Conservation (phyloP, 2,797 vertebrate genomes). For the Sebastes alutus region DNA sequence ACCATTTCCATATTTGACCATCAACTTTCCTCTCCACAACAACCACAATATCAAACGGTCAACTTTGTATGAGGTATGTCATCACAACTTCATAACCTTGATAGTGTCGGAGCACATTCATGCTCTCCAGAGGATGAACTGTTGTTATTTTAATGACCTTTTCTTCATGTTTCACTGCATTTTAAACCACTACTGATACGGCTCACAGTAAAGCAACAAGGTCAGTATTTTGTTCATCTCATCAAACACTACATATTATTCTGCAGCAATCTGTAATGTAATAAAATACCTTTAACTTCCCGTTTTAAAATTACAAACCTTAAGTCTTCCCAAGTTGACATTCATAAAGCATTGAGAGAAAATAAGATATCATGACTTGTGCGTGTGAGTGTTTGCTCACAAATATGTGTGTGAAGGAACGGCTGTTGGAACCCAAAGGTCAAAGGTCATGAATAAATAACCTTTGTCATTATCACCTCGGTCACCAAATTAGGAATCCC, state of each 20-base stretch:
- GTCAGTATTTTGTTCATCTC: not conserved
- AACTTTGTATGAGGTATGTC: not conserved
- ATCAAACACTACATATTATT: not conserved
- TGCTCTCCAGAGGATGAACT: not conserved
- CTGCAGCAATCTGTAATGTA: not conserved
- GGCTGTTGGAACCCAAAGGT: constrained; percentile 37
- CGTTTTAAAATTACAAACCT: not conserved
- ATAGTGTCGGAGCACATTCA: not conserved
- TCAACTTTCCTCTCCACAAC: not conserved
- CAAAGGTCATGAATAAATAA: constrained; percentile 58
- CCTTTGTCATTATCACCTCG: constrained; percentile 53
- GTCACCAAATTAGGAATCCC: constrained; percentile 42
- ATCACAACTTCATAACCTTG: not conserved
- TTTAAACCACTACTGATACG: not conserved
- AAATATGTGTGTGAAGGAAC: not conserved
- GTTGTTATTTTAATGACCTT: not conserved
- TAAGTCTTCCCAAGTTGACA: not conserved
- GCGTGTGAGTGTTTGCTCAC: not conserved
- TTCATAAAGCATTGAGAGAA: not conserved
- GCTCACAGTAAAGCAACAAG: not conserved
- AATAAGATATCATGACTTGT: not conserved
- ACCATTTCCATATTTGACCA: not conserved
- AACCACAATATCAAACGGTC: not conserved
- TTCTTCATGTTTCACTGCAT: not conserved
- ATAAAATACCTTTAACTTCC: not conserved